A percentile compares a stretch with the other conserved stretches of the same genome.
phyloP scores from a whole-genome alignment of 2,113 vertebrate species.

The Pygoscelis adeliae region DNA sequence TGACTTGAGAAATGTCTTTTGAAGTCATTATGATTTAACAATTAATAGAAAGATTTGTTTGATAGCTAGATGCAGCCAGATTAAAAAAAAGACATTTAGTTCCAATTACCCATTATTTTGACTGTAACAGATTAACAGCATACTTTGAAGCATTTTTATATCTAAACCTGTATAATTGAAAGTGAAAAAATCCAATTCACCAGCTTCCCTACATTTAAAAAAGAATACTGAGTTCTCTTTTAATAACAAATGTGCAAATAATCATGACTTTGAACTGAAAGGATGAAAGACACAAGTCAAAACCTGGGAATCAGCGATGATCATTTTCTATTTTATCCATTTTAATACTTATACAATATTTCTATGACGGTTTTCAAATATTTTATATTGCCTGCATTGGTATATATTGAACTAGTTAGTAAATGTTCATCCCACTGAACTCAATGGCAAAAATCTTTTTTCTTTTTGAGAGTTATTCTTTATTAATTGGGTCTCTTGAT shows the following conservation, averaged over 20 bases:
- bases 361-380: neutral
- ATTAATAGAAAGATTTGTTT: conserved; percentile 16
- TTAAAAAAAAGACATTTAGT: neutral
- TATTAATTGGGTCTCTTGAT: conserved; percentile 43
- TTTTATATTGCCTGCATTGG: neutral
- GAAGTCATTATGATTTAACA: conserved; percentile 17
- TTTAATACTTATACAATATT: conserved; percentile 24
- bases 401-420: neutral
- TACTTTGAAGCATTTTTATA: neutral
- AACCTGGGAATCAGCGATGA: neutral
- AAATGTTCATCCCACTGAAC: neutral
- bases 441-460: neutral
- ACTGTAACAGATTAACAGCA: neutral
- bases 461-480: neutral
- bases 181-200: conserved; percentile 5
- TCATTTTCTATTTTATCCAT: neutral
- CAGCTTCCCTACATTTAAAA: neutral
- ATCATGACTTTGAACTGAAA: neutral
- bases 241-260: conserved; percentile 21
- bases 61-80: neutral
- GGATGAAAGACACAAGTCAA: neutral
- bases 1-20: neutral
- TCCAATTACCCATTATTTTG: conserved; percentile 4
- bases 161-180: neutral
- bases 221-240: neutral